Evolutionary conservation across 1,140 invertebrate species (phyloP).

Genomic region (Drosophila ercepeae): DNA sequence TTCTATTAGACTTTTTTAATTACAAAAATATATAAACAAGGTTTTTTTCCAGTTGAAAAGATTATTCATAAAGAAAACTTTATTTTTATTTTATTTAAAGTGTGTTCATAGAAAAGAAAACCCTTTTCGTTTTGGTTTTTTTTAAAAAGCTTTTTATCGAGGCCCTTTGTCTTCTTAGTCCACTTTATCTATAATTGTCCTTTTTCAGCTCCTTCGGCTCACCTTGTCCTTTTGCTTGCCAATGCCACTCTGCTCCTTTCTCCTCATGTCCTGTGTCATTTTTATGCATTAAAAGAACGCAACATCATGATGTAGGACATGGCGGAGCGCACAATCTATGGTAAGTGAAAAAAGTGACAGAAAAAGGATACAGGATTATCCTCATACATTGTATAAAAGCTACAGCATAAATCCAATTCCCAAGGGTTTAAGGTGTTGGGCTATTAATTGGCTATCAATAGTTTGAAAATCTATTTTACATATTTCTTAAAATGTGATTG

Average conservation of each 20-base stretch:
- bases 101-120: too few relatives aligned
- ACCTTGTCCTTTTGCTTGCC: neutral
- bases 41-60: too few relatives aligned
- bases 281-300: constrained; percentile 59
- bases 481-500: neutral
- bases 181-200: too few relatives aligned
- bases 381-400: neutral
- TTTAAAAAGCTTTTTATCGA: too few relatives aligned
- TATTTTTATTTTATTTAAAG: too few relatives aligned
- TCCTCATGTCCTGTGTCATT: neutral
- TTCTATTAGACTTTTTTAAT: too few relatives aligned
- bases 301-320: constrained; percentile 73
- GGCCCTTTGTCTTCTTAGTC: too few relatives aligned
- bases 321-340: constrained; percentile 69
- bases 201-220: neutral
- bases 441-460: neutral
- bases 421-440: too few relatives aligned
- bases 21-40: too few relatives aligned
- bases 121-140: too few relatives aligned
- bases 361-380: neutral
- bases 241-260: neutral
- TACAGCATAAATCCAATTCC: neutral
- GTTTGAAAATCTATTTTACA: too few relatives aligned
- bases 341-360: neutral
- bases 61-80: too few relatives aligned